Base-by-base conservation (phyloP, 2,113 vertebrate species). In the Takifugu flavidus region DNA sequence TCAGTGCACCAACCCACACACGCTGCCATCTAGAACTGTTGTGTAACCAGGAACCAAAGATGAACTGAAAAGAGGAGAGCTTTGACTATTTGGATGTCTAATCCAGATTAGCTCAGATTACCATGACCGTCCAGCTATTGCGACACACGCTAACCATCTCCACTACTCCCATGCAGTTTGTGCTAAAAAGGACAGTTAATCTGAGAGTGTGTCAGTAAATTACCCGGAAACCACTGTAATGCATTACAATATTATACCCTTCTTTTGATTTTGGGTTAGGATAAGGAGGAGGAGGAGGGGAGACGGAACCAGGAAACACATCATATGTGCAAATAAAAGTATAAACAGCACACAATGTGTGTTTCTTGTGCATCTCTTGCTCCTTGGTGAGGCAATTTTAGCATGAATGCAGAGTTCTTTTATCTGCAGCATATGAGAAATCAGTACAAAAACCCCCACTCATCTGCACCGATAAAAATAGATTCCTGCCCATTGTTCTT, bases 41-140 rank as follows among this genome's bases (percentile, higher is more conserved):
- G 74, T 74, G 58, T 73, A 84, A 88, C 65, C 68, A 56, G 50
- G 56, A 25, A 45, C 52, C 63, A 75, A 65, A 77, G 66, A 75
- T 77, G 63, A 85, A 74, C 49, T 12, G 71, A 68, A 75, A 74
- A 66, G 51, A 56, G 25, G 62, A 39, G 65, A 68, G 51, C 59
- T 72, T 77, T 61, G 67, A 70, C 71, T 53, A 29, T 78, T 74
- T 68, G 58, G 63, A 78, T 25, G n/a, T 78, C 59, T 86, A 88
- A 88, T 86, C 83, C 86, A 84, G 83, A 89, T 89, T 85, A 87
- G 74, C 56, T 49, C 47, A 78, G 74, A 85, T 87, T 80, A 82
- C 56, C 53, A 39, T 68, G 59, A 74, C 52, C 59, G 53, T 67
- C 42, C 25, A 71, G 72, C 55, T 47, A 54, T 14, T 5, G 45